phyloP scores from a whole-genome alignment of 2,797 vertebrate species.

The Crocidura indochinensis region DNA sequence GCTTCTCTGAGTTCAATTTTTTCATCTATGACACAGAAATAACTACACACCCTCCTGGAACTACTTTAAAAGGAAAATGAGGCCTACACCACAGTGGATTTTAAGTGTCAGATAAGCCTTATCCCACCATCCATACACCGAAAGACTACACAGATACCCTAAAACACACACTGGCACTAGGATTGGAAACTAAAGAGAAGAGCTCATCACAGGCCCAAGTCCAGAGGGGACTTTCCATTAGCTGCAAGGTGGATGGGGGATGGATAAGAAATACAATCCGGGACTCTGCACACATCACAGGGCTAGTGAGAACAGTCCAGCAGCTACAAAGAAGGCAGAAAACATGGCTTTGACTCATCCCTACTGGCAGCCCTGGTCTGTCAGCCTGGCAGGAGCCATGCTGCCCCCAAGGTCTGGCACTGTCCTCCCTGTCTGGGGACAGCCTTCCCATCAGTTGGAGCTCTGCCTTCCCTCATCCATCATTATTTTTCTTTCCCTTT shows the following conservation, averaged over 20 bases:
- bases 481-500: background rate
- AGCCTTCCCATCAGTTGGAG: background rate
- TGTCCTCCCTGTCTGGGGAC: background rate
- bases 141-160: constrained; percentile 14
- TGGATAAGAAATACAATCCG: constrained; percentile 77
- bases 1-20: constrained; percentile 22
- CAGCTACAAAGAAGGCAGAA: constrained; percentile 54
- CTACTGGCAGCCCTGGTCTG: background rate
- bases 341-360: constrained; percentile 44
- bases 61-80: constrained; percentile 22
- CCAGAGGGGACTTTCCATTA: constrained; percentile 80
- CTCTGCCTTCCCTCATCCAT: background rate
- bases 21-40: constrained; percentile 5
- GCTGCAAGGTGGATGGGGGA: constrained; percentile 53
- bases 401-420: background rate
- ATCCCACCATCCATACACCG: constrained; percentile 31
- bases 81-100: background rate
- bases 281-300: constrained; percentile 25
- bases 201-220: constrained; percentile 70
- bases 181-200: constrained; percentile 81
- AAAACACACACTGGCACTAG: constrained; percentile 71
- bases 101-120: constrained; percentile 59
- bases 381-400: background rate
- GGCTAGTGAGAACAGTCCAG: constrained; percentile 29
- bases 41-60: background rate